These are phyloP conservation scores for Pygoscelis adeliae DNA, from an alignment of 2,113 vertebrate genomes.

Conservation along the genomic window DNA sequence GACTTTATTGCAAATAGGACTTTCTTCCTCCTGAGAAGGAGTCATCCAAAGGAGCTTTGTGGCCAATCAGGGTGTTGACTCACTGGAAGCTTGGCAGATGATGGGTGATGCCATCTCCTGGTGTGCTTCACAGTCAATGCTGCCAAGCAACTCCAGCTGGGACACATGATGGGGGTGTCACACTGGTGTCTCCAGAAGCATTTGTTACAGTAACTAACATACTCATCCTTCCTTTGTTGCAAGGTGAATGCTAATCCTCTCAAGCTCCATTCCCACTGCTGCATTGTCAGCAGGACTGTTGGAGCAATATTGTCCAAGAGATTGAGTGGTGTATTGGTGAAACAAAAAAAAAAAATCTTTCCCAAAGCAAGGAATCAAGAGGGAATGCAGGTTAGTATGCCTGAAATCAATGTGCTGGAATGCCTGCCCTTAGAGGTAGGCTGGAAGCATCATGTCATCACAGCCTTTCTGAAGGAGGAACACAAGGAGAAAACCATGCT, in stretches of 20 bases:
- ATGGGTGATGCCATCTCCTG: neutral
- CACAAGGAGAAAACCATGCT: neutral
- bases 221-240: neutral
- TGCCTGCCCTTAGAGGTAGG: neutral
- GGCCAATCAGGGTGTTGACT: neutral
- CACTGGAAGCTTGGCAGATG: neutral
- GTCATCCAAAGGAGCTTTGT: neutral
- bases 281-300: neutral
- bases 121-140: neutral
- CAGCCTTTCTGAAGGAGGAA: constrained; percentile 1
- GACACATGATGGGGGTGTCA: neutral
- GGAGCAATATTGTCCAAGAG: neutral
- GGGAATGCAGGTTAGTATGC: neutral
- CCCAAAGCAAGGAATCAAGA: neutral
- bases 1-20: neutral
- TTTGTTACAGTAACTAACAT: neutral
- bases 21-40: neutral
- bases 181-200: neutral
- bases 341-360: too few species aligned
- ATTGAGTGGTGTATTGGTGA: neutral
- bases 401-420: neutral
- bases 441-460: neutral
- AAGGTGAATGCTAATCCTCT: neutral
- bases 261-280: neutral
- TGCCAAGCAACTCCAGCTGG: neutral